These are phyloP conservation scores for Hemistola chrysoprasaria DNA, from an alignment of 2,888 invertebrate species.

Conservation along the genomic window DNA sequence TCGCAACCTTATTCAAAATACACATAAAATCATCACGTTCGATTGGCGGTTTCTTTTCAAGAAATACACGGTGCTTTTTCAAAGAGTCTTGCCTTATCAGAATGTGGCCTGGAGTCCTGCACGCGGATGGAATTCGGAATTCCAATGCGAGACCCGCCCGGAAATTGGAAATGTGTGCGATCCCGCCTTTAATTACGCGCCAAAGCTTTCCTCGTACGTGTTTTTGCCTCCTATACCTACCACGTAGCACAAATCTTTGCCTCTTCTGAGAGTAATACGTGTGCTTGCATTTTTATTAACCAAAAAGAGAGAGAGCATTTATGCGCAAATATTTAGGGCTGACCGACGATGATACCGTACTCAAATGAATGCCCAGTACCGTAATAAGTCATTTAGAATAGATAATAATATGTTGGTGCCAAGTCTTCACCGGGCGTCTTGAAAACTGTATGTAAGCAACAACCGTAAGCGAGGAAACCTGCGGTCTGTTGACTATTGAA, in stretches of 20 bases:
- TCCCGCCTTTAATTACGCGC: slow-evolving; percentile 30
- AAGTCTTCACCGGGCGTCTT: too few species aligned
- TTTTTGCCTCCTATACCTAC: slow-evolving; percentile 7
- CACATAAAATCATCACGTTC: slow-evolving; percentile 7
- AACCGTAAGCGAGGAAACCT: too few species aligned
- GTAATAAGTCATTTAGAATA: too few species aligned
- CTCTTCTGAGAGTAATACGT: slow-evolving; percentile 7
- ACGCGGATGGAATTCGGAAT: slow-evolving; percentile 27
- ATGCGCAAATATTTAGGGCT: too few species aligned
- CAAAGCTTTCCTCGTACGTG: slow-evolving; percentile 6
- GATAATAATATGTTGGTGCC: too few species aligned
- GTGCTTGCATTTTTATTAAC: not conserved
- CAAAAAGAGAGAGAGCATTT: too few species aligned
- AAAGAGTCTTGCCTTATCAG: slow-evolving; percentile 9
- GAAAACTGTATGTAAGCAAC: too few species aligned
- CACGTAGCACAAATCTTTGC: slow-evolving; percentile 1
- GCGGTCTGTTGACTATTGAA: too few species aligned
- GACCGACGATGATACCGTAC: too few species aligned
- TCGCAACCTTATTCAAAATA: too few species aligned
- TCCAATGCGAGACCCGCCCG: slow-evolving; percentile 22
- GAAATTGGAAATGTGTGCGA: slow-evolving; percentile 31
- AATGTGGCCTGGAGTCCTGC: slow-evolving; percentile 10
- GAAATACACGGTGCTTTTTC: slow-evolving; percentile 11
- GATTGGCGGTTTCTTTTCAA: slow-evolving; percentile 3
- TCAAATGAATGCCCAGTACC: too few species aligned